Base-by-base conservation (phyloP, 1,140 invertebrate genomes). In the Trichonephila clavipes region DNA sequence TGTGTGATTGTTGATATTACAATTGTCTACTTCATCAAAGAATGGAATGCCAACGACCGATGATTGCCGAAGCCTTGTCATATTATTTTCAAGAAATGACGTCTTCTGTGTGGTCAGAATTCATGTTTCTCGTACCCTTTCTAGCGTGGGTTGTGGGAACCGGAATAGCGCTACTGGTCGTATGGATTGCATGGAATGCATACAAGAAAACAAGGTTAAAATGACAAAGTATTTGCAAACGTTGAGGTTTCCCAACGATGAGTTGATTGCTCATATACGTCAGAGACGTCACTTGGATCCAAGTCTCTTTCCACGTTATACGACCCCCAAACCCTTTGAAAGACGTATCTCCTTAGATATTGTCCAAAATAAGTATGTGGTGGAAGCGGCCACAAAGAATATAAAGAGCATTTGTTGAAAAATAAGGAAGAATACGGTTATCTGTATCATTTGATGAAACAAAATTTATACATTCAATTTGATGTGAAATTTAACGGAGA, bases 401-500 rank as follows among this genome's bases (percentile, higher is more conserved):
- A 85, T 24, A 92, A 69, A 8, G 28, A 44, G 0, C 2, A 8
- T 2, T 40, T 92, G 8, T 28, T 92, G n/a, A 24, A 24, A 34
- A 59, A 92, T 7, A 83, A 83, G n/a, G 61, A 92, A 64, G 44
- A 64, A 21, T 69, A 24, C 1, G 90, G 90, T 19, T 92, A 92
- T 51, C 8, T 92, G 40, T 92, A 92, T 19, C 51, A 66, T 69
- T 86, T 92, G 21, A 64, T 44, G 28, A 85, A 51, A 6, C 59
- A 66, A 19, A n/a, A 16, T 5, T 5, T 92, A 4, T 24, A 7
- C 18, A 40, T 66, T 2, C 61, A 77, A 16, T n/a, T 92, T 51
- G 44, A 85, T 16, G 77, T 92, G 21, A 18, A 58, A n/a, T 92
- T 69, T 40, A 83, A 92, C 28, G 81, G 81, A 59, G 81, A 92